Conservation (phyloP, 2,797 vertebrate genomes). For the Tympanoctomys barrerae region DNA sequence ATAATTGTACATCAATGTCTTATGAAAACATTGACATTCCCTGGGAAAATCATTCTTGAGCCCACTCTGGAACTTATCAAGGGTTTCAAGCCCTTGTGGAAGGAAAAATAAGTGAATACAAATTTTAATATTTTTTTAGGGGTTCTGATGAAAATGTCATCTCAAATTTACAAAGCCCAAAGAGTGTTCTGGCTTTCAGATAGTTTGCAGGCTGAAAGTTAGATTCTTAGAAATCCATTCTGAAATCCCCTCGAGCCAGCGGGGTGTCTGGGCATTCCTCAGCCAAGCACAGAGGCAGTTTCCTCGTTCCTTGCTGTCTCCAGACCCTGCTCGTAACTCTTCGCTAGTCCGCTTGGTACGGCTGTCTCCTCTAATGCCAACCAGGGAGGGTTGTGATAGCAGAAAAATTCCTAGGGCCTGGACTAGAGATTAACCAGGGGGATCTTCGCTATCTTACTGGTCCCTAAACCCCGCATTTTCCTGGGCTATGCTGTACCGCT, state of each 20-base stretch:
- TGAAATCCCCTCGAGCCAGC: background rate
- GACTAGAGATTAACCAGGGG: background rate
- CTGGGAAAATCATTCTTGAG: slow-evolving; percentile 20
- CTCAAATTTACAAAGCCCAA: background rate
- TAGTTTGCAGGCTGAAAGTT: background rate
- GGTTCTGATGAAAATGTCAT: background rate
- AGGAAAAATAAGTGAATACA: background rate
- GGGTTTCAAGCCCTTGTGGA: background rate
- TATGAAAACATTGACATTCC: background rate
- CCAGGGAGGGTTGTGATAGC: background rate
- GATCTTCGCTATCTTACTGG: background rate
- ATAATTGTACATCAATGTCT: background rate
- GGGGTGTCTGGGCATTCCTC: background rate
- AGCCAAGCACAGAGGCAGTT: accelerated
- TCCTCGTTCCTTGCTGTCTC: accelerated
- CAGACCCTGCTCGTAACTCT: background rate
- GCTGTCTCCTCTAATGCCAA: background rate
- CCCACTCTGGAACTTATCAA: background rate
- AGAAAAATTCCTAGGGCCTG: background rate
- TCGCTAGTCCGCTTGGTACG: background rate
- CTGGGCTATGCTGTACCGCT: background rate
- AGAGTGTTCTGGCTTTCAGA: background rate
- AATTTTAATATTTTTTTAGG: slow-evolving; percentile 25
- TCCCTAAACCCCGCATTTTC: background rate
- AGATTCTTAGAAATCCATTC: background rate